phyloP scores from a whole-genome alignment of 2,888 invertebrate genomes.

The Leuctra nigra region DNA sequence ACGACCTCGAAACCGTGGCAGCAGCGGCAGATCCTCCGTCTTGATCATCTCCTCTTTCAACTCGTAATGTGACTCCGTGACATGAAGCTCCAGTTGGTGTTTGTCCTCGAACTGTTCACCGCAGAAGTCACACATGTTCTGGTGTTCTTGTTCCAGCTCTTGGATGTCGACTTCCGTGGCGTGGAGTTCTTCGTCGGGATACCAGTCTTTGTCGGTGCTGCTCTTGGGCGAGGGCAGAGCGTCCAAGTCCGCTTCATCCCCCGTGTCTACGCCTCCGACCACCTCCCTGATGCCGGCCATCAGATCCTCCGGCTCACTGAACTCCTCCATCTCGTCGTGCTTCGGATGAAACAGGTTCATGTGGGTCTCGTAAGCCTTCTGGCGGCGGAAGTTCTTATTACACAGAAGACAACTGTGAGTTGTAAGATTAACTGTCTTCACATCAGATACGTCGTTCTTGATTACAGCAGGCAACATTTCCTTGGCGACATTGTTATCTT shows the following conservation, averaged over 20 bases:
- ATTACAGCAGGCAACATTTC: constrained; percentile 12
- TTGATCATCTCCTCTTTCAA: constrained; percentile 7
- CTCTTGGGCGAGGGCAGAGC: constrained; percentile 28
- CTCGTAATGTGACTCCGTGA: constrained; percentile 21
- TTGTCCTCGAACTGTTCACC: constrained; percentile 33
- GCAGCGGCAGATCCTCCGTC: constrained; percentile 11
- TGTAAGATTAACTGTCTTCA: constrained; percentile 26
- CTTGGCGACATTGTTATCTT: constrained; percentile 14
- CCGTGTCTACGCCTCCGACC: constrained; percentile 43
- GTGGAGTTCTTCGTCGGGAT: constrained; percentile 42
- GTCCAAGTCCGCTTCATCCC: constrained; percentile 39
- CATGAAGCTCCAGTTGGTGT: constrained; percentile 23
- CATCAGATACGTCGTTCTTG: constrained; percentile 13
- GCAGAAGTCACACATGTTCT: constrained; percentile 35
- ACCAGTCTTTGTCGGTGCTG: constrained; percentile 32
- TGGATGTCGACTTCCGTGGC: constrained; percentile 43
- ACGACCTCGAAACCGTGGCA: constrained; percentile 4
- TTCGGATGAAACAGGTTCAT: constrained; percentile 51
- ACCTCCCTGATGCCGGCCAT: constrained; percentile 78
- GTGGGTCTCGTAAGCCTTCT: constrained; percentile 56
- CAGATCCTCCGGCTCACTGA: constrained; percentile 79
- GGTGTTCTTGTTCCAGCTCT: constrained; percentile 37
- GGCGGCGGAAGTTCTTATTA: constrained; percentile 55
- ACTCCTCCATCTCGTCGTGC: constrained; percentile 60
- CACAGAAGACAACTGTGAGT: constrained; percentile 40